Evolutionary conservation across 2,888 invertebrate genomes (phyloP).

Genomic region (Drosophila mulleri): DNA sequence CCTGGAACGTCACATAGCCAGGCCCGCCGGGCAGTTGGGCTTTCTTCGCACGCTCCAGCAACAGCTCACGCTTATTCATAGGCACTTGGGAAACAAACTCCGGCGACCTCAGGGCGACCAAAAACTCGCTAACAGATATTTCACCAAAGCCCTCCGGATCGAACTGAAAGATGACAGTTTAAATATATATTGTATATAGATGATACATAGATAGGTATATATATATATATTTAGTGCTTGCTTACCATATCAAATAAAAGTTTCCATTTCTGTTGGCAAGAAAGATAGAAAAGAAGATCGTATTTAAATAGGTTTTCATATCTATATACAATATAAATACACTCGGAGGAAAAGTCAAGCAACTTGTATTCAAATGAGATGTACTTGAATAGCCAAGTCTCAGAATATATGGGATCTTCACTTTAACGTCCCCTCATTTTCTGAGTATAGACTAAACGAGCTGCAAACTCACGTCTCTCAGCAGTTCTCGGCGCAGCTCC

Average conservation of each 20-base stretch:
- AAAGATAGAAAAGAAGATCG: not conserved
- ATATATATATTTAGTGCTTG: not conserved
- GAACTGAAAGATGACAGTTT: constrained; percentile 86
- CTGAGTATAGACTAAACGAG: not conserved
- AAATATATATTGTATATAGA: too few species aligned
- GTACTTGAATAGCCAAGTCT: too few species aligned
- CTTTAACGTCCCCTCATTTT: not conserved
- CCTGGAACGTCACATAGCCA: constrained; percentile 95
- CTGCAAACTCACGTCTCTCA: constrained; percentile 90
- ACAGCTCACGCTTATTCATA: constrained; percentile 90
- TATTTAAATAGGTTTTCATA: not conserved
- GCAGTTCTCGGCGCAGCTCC: constrained; percentile 90
- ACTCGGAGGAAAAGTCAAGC: not conserved
- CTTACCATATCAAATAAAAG: constrained; percentile 93
- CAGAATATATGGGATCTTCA: too few species aligned
- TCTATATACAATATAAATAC: not conserved
- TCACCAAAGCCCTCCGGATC: constrained; percentile 97
- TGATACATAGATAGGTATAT: not conserved
- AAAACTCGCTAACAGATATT: constrained; percentile 94
- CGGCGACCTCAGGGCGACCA: constrained; percentile 90
- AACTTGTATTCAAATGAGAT: too few species aligned
- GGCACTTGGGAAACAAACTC: constrained; percentile 92
- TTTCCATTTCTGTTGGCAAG: constrained; percentile 91
- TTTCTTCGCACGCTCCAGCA: constrained; percentile 90
- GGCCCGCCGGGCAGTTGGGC: constrained; percentile 86